These are phyloP conservation scores for Podotricha telesiphe DNA, from an alignment of 2,888 invertebrate genomes.

Conservation along the genomic window DNA sequence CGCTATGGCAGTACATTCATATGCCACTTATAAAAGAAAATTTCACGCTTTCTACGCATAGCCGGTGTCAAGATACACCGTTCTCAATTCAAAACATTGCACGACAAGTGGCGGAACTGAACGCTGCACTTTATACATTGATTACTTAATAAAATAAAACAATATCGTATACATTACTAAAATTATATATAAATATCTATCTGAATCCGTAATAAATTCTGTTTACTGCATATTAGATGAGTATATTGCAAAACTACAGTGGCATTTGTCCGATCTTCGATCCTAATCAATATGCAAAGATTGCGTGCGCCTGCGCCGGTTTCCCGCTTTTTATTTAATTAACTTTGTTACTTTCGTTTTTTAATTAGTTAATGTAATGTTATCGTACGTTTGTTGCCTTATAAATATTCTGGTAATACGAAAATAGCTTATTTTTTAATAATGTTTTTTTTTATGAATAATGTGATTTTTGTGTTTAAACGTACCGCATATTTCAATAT, in stretches of 20 bases:
- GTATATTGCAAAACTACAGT: constrained; percentile 39
- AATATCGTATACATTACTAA: not conserved
- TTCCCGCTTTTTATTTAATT: constrained; percentile 57
- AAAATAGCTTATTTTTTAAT: constrained; percentile 10
- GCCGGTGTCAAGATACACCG: too few relatives aligned
- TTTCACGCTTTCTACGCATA: too few relatives aligned
- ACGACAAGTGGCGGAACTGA: too few relatives aligned
- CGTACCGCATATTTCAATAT: not conserved
- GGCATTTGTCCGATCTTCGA: constrained; percentile 53
- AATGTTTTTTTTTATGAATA: constrained; percentile 6
- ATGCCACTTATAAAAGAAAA: too few relatives aligned
- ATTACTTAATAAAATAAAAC: not conserved
- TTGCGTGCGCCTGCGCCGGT: constrained; percentile 52
- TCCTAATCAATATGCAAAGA: constrained; percentile 72
- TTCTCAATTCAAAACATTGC: too few relatives aligned
- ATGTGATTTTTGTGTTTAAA: constrained; percentile 3
- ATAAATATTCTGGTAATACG: constrained; percentile 27
- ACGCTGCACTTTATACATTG: too few relatives aligned
- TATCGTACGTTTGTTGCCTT: constrained; percentile 35
- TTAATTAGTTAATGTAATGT: constrained; percentile 44
- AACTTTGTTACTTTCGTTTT: constrained; percentile 51
- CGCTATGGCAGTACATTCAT: too few relatives aligned
- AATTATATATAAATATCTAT: constrained; percentile 6
- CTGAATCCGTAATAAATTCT: not conserved
- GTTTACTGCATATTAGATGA: constrained; percentile 16